Conservation (phyloP, 2,113 vertebrate genomes). For the Antigone vipio region DNA sequence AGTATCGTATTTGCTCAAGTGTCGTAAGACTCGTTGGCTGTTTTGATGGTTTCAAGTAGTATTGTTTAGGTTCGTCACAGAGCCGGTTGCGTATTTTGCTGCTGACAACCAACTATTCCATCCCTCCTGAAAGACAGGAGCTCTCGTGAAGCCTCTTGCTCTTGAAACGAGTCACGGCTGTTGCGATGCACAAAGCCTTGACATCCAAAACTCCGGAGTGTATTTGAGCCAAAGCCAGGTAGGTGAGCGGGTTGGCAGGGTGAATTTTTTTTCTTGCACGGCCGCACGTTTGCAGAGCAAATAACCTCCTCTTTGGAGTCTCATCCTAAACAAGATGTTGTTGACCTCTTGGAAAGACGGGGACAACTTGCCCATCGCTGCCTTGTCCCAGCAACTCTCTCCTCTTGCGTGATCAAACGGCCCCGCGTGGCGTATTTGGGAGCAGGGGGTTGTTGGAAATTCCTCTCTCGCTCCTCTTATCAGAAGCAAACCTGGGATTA, state of each 20-base stretch:
- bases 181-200: background rate
- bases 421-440: fast-evolving
- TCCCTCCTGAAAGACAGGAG: background rate
- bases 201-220: background rate
- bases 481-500: background rate
- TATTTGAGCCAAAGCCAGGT: background rate
- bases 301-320: background rate
- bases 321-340: background rate
- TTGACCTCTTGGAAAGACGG: background rate
- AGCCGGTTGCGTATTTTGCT: background rate
- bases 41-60: background rate
- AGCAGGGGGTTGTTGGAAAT: background rate
- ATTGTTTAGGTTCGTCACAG: background rate
- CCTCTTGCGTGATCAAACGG: fast-evolving
- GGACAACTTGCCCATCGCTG: background rate
- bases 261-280: background rate
- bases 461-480: background rate
- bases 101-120: background rate
- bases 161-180: fast-evolving
- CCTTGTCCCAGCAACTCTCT: background rate
- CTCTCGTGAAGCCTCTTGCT: background rate
- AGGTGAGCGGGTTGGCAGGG: background rate
- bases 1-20: background rate
- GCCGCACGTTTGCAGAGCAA: background rate
- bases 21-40: background rate